Evolutionary conservation across 1,140 invertebrate species (phyloP), one percentile per base, ranked within the genome.

Genomic region (Meteorus sp.): DNA sequence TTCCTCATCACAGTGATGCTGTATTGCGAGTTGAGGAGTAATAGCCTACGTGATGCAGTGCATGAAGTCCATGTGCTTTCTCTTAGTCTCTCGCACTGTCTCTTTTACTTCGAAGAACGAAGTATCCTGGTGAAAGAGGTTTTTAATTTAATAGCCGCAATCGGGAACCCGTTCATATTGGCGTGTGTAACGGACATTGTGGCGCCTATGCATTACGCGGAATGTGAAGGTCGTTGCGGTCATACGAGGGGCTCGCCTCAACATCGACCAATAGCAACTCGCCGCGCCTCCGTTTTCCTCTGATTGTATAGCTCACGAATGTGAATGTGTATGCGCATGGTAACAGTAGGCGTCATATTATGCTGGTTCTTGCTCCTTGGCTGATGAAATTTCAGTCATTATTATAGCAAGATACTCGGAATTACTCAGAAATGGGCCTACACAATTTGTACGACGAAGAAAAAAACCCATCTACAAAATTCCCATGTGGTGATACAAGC

Each of bases 181-280:
- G 35, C 8, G 35, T 7, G 6, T 33, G 6, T 6, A 7, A 33
- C 11, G 35, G 4, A 39, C 15, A 39, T 4, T 4, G 3, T 39
- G 35, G 8, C 8, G 35, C 35, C 4, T 23, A 57, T 65, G 57
- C 50, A 58, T 55, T 48, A 54, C 27, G 29, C 23, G 64, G 51
- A 67, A 68, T 60, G 56, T 41, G 64, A 73, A 72, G 71, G 70
- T 68, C 63, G 58, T 61, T 61, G 17, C 61, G 62, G 66, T 69
- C 60, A 62, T 61, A 39, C 55, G 35, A 68, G 72, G 61, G 72
- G 72, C 72, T 73, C 72, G 71, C 50, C 72, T 25, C 27, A 23
- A 8, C 22, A n/a, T n/a, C 45, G 43, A 52, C 72, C 72, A 74
- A 74, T 74, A 61, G 8, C 8, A n/a, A 37, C 15, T 20, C n/a